phyloP scores from a whole-genome alignment of 1,140 invertebrate genomes.

The Rhopalosiphum maidis region DNA sequence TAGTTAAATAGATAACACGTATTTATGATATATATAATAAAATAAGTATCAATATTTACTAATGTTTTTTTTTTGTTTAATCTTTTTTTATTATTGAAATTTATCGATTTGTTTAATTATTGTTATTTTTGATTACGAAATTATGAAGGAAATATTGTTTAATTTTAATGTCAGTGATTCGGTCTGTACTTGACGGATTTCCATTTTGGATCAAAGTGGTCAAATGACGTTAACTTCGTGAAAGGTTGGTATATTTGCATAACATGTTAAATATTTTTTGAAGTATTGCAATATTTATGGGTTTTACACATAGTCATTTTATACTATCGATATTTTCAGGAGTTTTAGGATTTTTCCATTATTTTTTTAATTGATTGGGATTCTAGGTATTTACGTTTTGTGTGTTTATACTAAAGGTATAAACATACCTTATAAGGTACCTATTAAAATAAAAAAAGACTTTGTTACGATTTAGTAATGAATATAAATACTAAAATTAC shows the following conservation, averaged over 20 bases:
- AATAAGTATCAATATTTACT: not conserved
- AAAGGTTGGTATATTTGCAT: not conserved
- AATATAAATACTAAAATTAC: not conserved
- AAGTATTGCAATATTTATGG: not conserved
- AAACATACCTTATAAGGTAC: too few relatives aligned
- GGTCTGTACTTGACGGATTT: not conserved
- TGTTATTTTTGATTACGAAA: not conserved
- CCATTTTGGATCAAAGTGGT: not conserved
- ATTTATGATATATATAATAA: not conserved
- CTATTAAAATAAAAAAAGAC: not conserved
- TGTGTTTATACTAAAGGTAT: not conserved
- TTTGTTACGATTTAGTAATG: not conserved
- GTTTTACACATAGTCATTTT: not conserved
- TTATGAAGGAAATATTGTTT: constrained; percentile 10
- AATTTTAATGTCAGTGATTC: not conserved
- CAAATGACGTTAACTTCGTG: not conserved
- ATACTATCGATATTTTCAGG: not conserved
- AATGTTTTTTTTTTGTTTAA: not conserved
- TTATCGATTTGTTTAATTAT: not conserved
- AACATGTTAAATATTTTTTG: not conserved
- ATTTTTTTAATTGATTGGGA: not conserved
- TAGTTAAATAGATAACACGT: not conserved
- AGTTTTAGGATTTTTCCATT: not conserved
- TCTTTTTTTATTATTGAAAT: not conserved
- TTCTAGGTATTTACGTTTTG: not conserved